Base-by-base conservation (phyloP, 1,140 invertebrate species). In the Stenopsyche tienmushanensis region DNA sequence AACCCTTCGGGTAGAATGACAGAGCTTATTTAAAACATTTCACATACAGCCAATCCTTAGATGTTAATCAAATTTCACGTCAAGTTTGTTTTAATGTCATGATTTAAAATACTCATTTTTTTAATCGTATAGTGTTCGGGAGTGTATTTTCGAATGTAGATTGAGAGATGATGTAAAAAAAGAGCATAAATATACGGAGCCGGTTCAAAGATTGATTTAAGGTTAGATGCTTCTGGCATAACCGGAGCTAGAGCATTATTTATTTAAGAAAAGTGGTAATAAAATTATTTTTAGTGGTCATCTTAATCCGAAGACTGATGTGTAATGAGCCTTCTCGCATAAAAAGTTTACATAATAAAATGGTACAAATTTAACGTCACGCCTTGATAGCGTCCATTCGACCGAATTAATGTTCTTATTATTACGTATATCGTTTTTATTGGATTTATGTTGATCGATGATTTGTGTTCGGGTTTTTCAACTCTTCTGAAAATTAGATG, bases 1-100 rank as follows among this genome's bases (percentile, higher is more conserved):
- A 67, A 21, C 52, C 59, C 20, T 44, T 63, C 53, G 20, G 21
- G 25, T 24, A 23, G 42, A 41, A 49, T 63, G 65, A 41, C 59
- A 58, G 59, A 50, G 53, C 65, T 67, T 62, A 67, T 50, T 67
- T 49, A 63, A 67, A 67, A 55, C 44, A 67, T 63, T 62, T 63
- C 58, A 50, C 58, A 39, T 55, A 24, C 53, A 26, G 15, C 39
- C 59, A 47, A 42, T 63, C 65, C 54, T 55, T 26, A 63, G 65
- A 67, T 67, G 44, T 49, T 49, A 50, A 65, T 65, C 65, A 58
- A 55, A 63, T 67, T 52, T 63, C 54, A 63, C 45, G 65, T 67
- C 65, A 63, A 49, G 39, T 50, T 63, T 63, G 65, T 63, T 67
- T 58, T 62, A 63, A 63, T 62, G 39, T 63, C 44, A 21, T n/a